phyloP scores from a whole-genome alignment of 2,113 vertebrate species.

The Cavia aperea region DNA sequence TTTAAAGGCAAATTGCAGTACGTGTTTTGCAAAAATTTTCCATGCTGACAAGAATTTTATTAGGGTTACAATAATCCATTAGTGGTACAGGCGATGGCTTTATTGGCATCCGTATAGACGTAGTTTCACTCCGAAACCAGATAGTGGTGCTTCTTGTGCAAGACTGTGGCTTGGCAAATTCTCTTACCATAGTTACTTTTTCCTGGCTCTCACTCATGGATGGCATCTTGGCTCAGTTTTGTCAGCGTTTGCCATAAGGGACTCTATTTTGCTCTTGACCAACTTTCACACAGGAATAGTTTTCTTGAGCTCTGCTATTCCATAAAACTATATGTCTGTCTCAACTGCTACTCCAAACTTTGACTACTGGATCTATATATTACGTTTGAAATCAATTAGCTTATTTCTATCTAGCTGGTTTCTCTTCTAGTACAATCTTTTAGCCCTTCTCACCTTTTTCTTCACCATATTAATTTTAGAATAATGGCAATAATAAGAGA shows the following conservation, averaged over 20 bases:
- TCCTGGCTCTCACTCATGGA: background rate
- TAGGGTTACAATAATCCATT: background rate
- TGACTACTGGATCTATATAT: background rate
- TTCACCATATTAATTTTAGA: background rate
- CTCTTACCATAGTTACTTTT: background rate
- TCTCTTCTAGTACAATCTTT: background rate
- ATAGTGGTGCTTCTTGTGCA: background rate
- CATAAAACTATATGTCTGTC: background rate
- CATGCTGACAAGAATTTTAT: background rate
- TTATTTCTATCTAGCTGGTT: background rate
- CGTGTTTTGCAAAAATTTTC: background rate
- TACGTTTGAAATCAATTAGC: background rate
- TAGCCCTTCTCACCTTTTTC: background rate
- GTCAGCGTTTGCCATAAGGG: background rate
- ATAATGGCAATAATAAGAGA: background rate
- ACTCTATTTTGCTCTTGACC: background rate
- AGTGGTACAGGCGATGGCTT: background rate
- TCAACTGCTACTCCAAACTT: background rate
- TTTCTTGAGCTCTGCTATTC: background rate
- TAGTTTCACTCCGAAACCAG: no score
- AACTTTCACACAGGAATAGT: background rate
- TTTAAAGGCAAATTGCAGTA: background rate
- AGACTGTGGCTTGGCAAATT: background rate
- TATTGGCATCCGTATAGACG: background rate
- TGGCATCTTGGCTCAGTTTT: background rate